Base-by-base conservation (phyloP, 53 echinoderm and acorn worm species). In the Paelopatides confundens region DNA sequence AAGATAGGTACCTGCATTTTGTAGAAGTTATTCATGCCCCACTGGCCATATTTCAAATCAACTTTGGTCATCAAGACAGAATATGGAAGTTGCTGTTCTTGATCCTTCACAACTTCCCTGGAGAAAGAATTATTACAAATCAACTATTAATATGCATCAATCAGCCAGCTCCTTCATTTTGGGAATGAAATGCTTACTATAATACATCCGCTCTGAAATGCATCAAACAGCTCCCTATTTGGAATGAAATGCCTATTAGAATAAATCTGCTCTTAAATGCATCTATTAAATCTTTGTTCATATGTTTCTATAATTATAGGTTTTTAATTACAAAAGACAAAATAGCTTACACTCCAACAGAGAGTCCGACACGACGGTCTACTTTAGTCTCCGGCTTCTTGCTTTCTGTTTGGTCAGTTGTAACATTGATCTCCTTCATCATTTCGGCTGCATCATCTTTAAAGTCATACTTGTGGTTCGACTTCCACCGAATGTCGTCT, bases 11-110 rank as follows among this genome's bases (percentile, higher is more conserved):
- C 99, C 94, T 99, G 99, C 94, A 99, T 94, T 35, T 94, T 93
- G 83, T 99, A 99, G 94, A 92, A 99, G 93, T 99, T 99, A 74
- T 99, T 99, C 95, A 99, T 95, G 51, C 99, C 99, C 24, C 86
- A 91, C 21, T 21, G 6, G 32, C 99, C 99, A 77, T 95, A 94
- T 58, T 88, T 90, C 31, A 99, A 88, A 50, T 99, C 95, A 28
- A 91, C 93, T 88, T 99, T 99, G 85, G 99, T 99, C 93, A 99
- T 86, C 32, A 90, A 63, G 26, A 89, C 82, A 76, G 89, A 88
- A 62, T 95, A 99, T 69, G 99, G 95, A 89, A 95, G 92, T 87
- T 95, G 92, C 86, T 93, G 95, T 15, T 90, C 91, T 85, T 71
- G 51, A 54, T 99, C 99, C 51, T 93, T 87, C 4, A 93, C 62